These are phyloP conservation scores for Loriculus beryllinus DNA, from an alignment of 2,797 vertebrate genomes.

Conservation along the genomic window DNA sequence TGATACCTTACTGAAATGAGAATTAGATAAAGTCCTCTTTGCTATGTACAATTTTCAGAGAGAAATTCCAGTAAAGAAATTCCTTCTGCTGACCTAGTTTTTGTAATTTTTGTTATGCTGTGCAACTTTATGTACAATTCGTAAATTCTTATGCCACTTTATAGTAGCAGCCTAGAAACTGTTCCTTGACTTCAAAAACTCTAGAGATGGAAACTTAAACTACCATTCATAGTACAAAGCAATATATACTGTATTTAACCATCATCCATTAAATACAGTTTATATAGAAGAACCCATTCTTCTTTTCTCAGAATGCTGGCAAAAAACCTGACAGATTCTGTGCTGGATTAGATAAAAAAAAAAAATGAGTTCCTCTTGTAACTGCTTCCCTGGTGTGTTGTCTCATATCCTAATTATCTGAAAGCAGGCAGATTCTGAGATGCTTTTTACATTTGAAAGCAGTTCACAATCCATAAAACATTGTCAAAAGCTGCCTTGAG, in stretches of 20 bases:
- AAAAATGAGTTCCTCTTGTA: neutral
- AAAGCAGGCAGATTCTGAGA: neutral
- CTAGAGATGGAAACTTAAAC: neutral
- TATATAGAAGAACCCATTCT: neutral
- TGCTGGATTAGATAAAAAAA: neutral
- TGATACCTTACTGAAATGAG: neutral
- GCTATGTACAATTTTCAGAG: neutral
- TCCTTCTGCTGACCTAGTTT: neutral
- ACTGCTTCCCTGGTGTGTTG: neutral
- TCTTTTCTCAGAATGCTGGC: neutral
- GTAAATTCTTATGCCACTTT: neutral
- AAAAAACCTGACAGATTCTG: neutral
- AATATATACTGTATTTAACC: neutral
- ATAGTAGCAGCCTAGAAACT: neutral
- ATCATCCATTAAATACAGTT: neutral
- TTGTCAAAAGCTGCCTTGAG: neutral
- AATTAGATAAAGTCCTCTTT: neutral
- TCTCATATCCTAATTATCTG: neutral
- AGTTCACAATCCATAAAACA: neutral
- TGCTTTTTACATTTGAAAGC: neutral
- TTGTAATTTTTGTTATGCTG: neutral
- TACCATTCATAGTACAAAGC: neutral
- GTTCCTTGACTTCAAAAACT: neutral
- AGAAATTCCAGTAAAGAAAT: neutral
- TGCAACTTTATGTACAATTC: neutral